Evolutionary conservation across 1,140 invertebrate genomes (phyloP), one percentile per base, ranked within the genome.

Genomic region (Cyclargus thomasi): DNA sequence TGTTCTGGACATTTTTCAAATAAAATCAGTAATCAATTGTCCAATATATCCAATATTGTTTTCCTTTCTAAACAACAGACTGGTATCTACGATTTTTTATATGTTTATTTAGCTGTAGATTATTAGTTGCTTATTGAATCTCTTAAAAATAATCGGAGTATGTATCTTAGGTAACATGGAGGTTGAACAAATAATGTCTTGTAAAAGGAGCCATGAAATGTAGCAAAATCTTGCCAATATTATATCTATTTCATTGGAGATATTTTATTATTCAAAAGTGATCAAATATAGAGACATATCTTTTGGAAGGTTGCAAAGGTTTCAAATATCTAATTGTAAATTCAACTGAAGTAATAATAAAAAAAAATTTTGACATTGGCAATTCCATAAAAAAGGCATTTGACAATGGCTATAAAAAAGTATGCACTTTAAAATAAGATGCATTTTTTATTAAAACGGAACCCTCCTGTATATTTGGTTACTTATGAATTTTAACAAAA

Each of bases 81-180:
- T 47, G 39, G 39, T 47, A 47, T 29, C 11, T 14, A 14, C 6
- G 10, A 47, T 47, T 14, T 47, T 47, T 47, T 14, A 29, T 29
- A 29, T 29, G 23, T 23, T 57, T 29, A 65, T 65, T 63, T 66
- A 66, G n/a, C 39, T 35, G 36, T 47, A 23, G 14, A 62, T 36
- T 14, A 8, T 16, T 47, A 47, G 11, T 47, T 47, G 39, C 39
- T 16, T n/a, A n/a, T 47, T 47, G 39, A 47, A 47, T 47, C 39
- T 47, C 39, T 47, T 47, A 47, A 47, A 47, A 47, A 14, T 47
- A 16, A 47, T 11, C 14, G 14, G 39, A 47, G 14, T 47, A 14
- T 47, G 8, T 29, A 29, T 29, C 29, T 29, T 29, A 29, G 29
- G 29, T 29, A 29, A 29, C 29, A 29, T 29, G 29, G 29, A 29